A percentile compares a stretch with the other conserved stretches of the same genome.
phyloP scores from a whole-genome alignment of 1,140 invertebrate genomes.

The Tetragnatha versicolor region DNA sequence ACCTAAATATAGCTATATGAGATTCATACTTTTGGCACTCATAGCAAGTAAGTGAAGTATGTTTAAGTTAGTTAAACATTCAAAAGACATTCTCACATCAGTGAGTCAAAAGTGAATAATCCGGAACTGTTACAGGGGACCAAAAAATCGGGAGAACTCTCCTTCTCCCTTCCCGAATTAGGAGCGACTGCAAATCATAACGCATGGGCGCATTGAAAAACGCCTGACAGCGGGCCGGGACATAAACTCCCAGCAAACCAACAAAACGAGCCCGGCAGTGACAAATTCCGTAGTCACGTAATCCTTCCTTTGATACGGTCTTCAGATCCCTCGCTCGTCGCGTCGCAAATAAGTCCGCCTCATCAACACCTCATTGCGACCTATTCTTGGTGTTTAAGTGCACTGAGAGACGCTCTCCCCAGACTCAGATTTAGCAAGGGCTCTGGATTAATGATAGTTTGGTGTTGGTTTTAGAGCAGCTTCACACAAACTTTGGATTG shows the following conservation, averaged over 20 bases:
- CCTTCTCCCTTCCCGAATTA: background rate
- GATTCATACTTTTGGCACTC: too few species aligned
- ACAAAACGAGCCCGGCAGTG: constrained; percentile 29
- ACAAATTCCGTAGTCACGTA: constrained; percentile 50
- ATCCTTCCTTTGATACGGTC: constrained; percentile 8
- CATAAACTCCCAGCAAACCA: constrained; percentile 30
- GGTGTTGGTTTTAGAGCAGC: too few species aligned
- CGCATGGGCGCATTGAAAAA: constrained; percentile 9
- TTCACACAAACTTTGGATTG: too few species aligned
- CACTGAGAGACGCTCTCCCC: too few species aligned
- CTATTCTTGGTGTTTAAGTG: constrained; percentile 11
- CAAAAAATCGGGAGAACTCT: background rate
- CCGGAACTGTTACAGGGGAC: background rate
- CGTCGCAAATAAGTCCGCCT: constrained; percentile 30
- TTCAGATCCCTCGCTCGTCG: constrained; percentile 20
- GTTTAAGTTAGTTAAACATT: too few species aligned
- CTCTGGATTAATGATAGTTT: too few species aligned
- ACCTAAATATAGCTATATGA: too few species aligned
- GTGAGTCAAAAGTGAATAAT: too few species aligned
- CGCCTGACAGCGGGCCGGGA: constrained; percentile 4
- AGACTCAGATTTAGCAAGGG: too few species aligned
- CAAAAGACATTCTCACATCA: too few species aligned
- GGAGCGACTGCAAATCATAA: background rate
- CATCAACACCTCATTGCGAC: constrained; percentile 1
- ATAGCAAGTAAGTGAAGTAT: too few species aligned